A percentile compares a stretch with the other conserved stretches of the same genome.
Evolutionary conservation across 1,140 invertebrate genomes (phyloP).

Genomic region (Globodera ellingtonae): DNA sequence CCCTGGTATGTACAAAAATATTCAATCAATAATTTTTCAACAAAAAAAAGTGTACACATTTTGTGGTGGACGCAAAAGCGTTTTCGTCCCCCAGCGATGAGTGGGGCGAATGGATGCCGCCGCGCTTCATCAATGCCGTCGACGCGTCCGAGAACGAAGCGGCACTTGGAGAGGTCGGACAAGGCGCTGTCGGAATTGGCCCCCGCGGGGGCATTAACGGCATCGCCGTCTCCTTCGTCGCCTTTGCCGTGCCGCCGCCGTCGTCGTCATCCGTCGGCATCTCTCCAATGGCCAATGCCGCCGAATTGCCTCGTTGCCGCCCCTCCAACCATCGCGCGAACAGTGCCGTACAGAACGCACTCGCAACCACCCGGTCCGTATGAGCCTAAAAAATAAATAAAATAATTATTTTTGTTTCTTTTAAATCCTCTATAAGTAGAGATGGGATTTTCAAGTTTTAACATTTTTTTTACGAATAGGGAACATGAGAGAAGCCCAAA

Average conservation of each 20-base stretch:
- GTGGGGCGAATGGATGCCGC: constrained; percentile 14
- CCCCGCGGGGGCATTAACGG: not conserved
- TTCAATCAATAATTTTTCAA: too few species aligned
- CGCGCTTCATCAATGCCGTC: constrained; percentile 10
- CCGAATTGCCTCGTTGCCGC: constrained; percentile 20
- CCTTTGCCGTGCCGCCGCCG: constrained; percentile 3
- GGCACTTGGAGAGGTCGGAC: constrained; percentile 15
- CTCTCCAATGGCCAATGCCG: not conserved
- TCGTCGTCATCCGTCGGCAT: not conserved
- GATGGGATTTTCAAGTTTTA: too few species aligned
- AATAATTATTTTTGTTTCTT: too few species aligned
- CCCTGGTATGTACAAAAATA: too few species aligned
- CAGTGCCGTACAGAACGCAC: constrained; percentile 38
- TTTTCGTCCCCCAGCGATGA: constrained; percentile 8
- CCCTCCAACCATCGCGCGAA: constrained; percentile 37
- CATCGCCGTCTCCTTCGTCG: not conserved
- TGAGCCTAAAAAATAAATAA: constrained; percentile 16
- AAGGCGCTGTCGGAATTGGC: constrained; percentile 19
- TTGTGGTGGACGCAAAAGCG: not conserved
- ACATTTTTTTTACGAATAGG: too few species aligned
- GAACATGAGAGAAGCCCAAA: too few species aligned
- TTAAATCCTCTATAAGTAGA: too few species aligned
- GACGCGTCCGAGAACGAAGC: constrained; percentile 19
- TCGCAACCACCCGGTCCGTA: constrained; percentile 39
- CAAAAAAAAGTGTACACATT: too few species aligned